Conservation (phyloP, 64 coral and sea anemone species). For the Acropora yongei region DNA sequence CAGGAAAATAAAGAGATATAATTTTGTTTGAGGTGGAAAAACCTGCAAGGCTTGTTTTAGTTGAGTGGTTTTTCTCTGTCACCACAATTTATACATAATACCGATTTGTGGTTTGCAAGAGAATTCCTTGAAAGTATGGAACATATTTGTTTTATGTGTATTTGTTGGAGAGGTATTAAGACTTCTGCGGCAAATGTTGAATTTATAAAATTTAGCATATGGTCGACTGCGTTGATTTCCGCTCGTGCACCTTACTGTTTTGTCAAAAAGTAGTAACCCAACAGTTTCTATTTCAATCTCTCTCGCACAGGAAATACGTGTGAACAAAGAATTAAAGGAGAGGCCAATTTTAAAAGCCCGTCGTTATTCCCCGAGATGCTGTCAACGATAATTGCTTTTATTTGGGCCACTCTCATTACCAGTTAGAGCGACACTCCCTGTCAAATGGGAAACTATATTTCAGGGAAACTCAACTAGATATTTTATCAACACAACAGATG, state of each 20-base stretch:
- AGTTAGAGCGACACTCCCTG: background rate
- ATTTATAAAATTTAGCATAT: background rate
- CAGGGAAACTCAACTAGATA: background rate
- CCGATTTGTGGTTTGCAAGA: background rate
- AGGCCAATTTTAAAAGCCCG: background rate
- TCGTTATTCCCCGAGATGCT: background rate
- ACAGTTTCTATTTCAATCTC: too few relatives aligned
- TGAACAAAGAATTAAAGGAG: background rate
- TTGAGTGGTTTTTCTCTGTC: background rate
- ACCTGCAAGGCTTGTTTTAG: background rate
- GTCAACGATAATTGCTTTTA: background rate
- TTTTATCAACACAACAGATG: too few relatives aligned
- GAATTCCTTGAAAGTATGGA: background rate
- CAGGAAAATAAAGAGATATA: background rate
- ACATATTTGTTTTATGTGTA: background rate
- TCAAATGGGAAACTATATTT: background rate
- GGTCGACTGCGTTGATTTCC: background rate
- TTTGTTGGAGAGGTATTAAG: background rate
- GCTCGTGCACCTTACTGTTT: background rate
- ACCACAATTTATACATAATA: background rate
- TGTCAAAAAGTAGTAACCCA: too few relatives aligned
- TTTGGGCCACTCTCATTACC: constrained; percentile 14
- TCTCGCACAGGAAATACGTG: too few relatives aligned
- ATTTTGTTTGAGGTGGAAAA: background rate
- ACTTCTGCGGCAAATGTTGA: background rate